Conservation (phyloP, 2,888 invertebrate species). For the Frankliniella intonsa region DNA sequence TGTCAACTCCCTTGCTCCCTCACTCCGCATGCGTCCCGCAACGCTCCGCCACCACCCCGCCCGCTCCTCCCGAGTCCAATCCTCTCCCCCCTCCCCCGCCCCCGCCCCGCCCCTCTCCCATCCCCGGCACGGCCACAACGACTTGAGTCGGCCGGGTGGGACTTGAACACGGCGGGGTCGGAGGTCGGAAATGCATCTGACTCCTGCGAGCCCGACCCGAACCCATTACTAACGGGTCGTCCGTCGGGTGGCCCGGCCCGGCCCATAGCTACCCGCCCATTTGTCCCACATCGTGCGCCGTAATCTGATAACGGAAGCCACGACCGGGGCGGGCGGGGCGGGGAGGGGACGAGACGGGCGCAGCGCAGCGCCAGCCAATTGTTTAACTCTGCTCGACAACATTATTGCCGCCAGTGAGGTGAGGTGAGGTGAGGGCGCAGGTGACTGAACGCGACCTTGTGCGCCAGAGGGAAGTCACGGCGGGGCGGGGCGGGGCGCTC, state of each 20-base stretch:
- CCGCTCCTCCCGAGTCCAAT: background rate
- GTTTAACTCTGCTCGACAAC: too few species aligned
- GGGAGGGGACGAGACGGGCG: background rate
- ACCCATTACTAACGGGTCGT: background rate
- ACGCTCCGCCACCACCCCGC: background rate
- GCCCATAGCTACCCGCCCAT: background rate
- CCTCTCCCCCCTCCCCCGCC: background rate
- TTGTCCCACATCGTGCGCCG: background rate
- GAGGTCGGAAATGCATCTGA: background rate
- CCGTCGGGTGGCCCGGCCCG: background rate
- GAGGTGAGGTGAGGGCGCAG: background rate
- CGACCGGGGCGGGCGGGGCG: background rate
- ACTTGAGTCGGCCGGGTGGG: background rate
- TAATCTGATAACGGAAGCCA: constrained; percentile 18
- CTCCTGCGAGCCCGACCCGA: background rate
- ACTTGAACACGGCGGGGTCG: constrained; percentile 8
- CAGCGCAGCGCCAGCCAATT: too few species aligned
- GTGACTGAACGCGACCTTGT: background rate
- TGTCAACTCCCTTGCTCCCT: constrained; percentile 21
- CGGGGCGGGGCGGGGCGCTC: background rate
- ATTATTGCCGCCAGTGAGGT: background rate
- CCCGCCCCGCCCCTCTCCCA: background rate
- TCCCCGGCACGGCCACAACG: background rate
- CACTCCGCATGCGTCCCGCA: background rate
- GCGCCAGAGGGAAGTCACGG: background rate